Percentiles rank a stretch among this genome's conserved stretches.
These are phyloP conservation scores for Tipula confusa DNA, from an alignment of 2,888 invertebrate genomes.

Conservation along the genomic window DNA sequence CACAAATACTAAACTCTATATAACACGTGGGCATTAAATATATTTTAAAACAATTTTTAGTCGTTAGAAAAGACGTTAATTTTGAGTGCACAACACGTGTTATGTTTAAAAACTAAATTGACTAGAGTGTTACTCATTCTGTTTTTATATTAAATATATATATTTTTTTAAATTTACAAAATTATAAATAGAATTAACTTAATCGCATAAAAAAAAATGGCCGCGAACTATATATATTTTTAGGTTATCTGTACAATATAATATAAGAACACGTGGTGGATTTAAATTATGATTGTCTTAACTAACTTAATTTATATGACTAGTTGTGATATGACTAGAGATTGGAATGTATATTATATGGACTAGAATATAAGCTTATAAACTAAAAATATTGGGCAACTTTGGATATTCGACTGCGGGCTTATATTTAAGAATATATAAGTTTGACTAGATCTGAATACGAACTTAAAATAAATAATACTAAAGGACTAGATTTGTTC, in stretches of 20 bases:
- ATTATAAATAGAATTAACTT: background rate
- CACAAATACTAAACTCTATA: background rate
- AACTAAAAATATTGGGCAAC: conserved; percentile 25
- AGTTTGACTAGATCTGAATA: conserved; percentile 25
- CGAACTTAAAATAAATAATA: background rate
- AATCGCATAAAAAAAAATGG: background rate
- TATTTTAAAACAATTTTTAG: too few relatives aligned
- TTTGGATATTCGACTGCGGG: background rate
- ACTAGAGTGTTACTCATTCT: conserved; percentile 25
- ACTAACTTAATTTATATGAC: background rate
- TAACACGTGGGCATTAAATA: background rate
- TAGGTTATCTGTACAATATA: background rate
- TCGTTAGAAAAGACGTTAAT: background rate
- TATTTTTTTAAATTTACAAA: background rate
- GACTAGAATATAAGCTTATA: conserved; percentile 9
- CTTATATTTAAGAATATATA: background rate
- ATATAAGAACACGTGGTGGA: conserved; percentile 7
- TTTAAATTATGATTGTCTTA: background rate
- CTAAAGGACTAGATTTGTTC: background rate
- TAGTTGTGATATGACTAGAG: background rate
- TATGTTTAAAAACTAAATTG: background rate
- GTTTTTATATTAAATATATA: background rate
- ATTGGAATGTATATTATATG: conserved; percentile 5
- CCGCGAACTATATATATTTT: background rate
- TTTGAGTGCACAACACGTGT: background rate